Evolutionary conservation across 2,888 invertebrate genomes (phyloP), one percentile per base, ranked within the genome.

Genomic region (Cybosia mesomella): DNA sequence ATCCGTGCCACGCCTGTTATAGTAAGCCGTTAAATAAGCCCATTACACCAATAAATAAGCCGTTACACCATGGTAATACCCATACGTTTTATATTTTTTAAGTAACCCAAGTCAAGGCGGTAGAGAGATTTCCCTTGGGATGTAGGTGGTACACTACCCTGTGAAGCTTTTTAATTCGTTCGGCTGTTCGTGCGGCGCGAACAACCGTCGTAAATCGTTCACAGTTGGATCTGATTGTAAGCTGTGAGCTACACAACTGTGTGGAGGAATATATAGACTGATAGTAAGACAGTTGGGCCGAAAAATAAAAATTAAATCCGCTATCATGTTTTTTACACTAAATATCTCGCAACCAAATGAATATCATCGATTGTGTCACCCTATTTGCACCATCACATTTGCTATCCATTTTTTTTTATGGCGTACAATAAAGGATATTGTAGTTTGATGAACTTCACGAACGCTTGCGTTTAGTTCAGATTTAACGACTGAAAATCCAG

Each of bases 171-270:
- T 32, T 53, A 32, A 62, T 62, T 24, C 49, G 28, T 53, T 62
- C 21, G 32, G 32, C 32, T 21, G 5, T 32, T 34, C 49, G 32
- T 32, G 49, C 53, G 24, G 55, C 24, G 55, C 22, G 55, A 24
- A 28, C 55, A 22, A 15, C 55, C 55, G 15, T 53, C 43, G 53
- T 62, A 62, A 62, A 62, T 53, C 61, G 61, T 62, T 53, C 61
- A 32, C 32, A n/a, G 18, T 11, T 5, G 21, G 21, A 32, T 62
- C 61, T 62, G 61, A 62, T 62, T 53, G 32, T 28, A 21, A 62
- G 49, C 49, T 32, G 53, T 15, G 49, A 43, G 28, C 43, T 43
- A 18, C 21, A 43, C 43, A 18, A 43, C 43, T n/a, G 39, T n/a
- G 61, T 28, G n/a, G 2, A n/a, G 28, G 15, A 13, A 49, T n/a